Percentiles rank a stretch among this genome's conserved stretches.
phyloP scores from a whole-genome alignment of 2,797 vertebrate species.

The Diplodus sargus region DNA sequence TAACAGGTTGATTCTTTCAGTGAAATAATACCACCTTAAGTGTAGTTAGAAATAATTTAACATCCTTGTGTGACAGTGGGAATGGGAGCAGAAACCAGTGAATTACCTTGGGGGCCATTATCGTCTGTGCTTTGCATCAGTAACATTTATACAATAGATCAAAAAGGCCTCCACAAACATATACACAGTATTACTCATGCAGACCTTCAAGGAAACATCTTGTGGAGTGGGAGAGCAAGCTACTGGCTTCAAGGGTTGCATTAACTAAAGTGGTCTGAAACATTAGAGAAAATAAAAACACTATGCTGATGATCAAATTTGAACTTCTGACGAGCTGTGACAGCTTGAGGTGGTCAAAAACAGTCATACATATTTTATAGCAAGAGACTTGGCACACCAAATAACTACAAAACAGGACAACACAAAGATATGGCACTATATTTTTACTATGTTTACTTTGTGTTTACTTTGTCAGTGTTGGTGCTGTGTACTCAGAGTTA shows the following conservation, averaged over 20 bases:
- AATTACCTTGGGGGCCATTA: slow-evolving; percentile 35
- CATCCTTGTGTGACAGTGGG: slow-evolving; percentile 28
- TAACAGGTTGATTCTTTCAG: slow-evolving; percentile 7
- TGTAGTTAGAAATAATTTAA: slow-evolving; percentile 35
- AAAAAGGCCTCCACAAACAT: slow-evolving; percentile 30
- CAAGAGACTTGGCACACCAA: not conserved
- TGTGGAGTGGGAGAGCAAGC: not conserved
- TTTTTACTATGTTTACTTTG: slow-evolving; percentile 24
- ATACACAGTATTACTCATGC: slow-evolving; percentile 24
- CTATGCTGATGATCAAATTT: not conserved
- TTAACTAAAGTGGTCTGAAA: slow-evolving; percentile 7
- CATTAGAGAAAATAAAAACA: not conserved
- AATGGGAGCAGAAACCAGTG: slow-evolving; percentile 35
- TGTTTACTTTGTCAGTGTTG: slow-evolving; percentile 21
- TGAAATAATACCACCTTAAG: slow-evolving; percentile 36
- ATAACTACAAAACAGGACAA: not conserved
- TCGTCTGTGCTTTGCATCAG: slow-evolving; percentile 39
- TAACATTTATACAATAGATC: slow-evolving; percentile 41
- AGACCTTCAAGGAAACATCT: slow-evolving; percentile 23
- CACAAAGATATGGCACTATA: not conserved
- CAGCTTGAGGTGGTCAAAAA: not conserved
- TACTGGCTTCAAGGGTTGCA: slow-evolving; percentile 1
- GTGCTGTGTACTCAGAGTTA: slow-evolving; percentile 5
- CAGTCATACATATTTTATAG: not conserved
- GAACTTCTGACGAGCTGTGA: not conserved